Percentiles rank a stretch among this genome's conserved stretches.
Evolutionary conservation across 2,888 invertebrate genomes (phyloP).

Genomic region (Gasteruption jaculator): DNA sequence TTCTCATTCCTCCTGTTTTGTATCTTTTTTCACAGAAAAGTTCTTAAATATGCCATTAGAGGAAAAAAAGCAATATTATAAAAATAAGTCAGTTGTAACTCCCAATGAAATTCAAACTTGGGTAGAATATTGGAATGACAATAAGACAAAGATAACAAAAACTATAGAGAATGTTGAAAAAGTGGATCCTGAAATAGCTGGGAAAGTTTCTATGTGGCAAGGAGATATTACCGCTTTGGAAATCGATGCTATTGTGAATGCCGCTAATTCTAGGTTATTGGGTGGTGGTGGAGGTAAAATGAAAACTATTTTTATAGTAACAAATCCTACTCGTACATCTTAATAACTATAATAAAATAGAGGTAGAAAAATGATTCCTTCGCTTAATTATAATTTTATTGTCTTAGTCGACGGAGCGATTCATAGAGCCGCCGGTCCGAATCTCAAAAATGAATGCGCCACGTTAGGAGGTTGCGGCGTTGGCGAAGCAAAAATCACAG

Average conservation of each 20-base stretch:
- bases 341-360: too few species aligned
- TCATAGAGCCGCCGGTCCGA: slow-evolving; percentile 72
- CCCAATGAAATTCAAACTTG: slow-evolving; percentile 57
- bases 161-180: slow-evolving; percentile 27
- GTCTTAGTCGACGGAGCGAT: slow-evolving; percentile 81
- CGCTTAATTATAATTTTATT: slow-evolving; percentile 10
- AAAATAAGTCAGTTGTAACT: slow-evolving; percentile 46
- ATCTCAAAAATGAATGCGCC: slow-evolving; percentile 67
- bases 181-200: slow-evolving; percentile 46
- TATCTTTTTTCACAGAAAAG: slow-evolving; percentile 40
- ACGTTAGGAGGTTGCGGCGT: slow-evolving; percentile 70
- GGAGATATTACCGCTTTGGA: slow-evolving; percentile 83
- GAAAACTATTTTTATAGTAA: too few species aligned
- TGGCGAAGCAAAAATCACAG: slow-evolving; percentile 81
- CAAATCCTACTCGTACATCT: too few species aligned
- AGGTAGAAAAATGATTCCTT: too few species aligned
- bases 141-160: slow-evolving; percentile 43
- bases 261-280: slow-evolving; percentile 71
- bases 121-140: slow-evolving; percentile 52
- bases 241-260: slow-evolving; percentile 87
- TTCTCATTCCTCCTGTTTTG: slow-evolving; percentile 4
- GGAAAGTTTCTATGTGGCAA: slow-evolving; percentile 65
- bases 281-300: slow-evolving; percentile 75
- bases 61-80: slow-evolving; percentile 57
- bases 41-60: slow-evolving; percentile 54